Evolutionary conservation across 2,888 invertebrate species (phyloP).

Genomic region (Baronia brevicornis): DNA sequence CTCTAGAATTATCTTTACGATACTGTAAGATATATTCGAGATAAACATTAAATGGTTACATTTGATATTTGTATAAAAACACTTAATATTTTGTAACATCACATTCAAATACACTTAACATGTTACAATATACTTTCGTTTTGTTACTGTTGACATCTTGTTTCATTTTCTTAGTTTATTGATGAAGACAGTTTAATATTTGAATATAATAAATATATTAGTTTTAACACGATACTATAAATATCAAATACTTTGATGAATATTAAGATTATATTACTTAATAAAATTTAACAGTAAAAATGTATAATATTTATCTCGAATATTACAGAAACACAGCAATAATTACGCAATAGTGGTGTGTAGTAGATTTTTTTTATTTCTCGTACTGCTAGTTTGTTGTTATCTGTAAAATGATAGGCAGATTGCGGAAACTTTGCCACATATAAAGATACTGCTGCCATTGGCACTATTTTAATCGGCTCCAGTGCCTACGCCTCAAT

Average conservation of each 20-base stretch:
- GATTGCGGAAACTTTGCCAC: too few relatives aligned
- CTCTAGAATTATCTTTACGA: conserved; percentile 49
- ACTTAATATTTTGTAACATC: conserved; percentile 3
- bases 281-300: conserved; percentile 1
- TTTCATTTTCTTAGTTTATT: too few relatives aligned
- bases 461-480: too few relatives aligned
- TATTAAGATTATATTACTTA: neutral
- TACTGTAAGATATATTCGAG: conserved; percentile 32
- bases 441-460: too few relatives aligned
- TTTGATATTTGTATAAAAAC: conserved; percentile 1
- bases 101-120: too few relatives aligned
- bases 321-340: conserved; percentile 50
- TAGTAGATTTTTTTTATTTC: conserved; percentile 45
- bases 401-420: too few relatives aligned
- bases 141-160: too few relatives aligned
- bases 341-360: conserved; percentile 64
- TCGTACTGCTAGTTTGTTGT: conserved; percentile 62
- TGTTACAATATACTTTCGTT: too few relatives aligned
- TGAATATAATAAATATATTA: too few relatives aligned
- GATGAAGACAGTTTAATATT: too few relatives aligned
- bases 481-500: too few relatives aligned
- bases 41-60: conserved; percentile 31
- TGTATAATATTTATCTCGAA: conserved; percentile 22
- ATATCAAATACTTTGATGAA: neutral
- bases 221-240: too few relatives aligned